Evolutionary conservation across 2,113 vertebrate genomes (phyloP), one percentile per base, ranked within the genome.

Genomic region (Nettapus auritus): DNA sequence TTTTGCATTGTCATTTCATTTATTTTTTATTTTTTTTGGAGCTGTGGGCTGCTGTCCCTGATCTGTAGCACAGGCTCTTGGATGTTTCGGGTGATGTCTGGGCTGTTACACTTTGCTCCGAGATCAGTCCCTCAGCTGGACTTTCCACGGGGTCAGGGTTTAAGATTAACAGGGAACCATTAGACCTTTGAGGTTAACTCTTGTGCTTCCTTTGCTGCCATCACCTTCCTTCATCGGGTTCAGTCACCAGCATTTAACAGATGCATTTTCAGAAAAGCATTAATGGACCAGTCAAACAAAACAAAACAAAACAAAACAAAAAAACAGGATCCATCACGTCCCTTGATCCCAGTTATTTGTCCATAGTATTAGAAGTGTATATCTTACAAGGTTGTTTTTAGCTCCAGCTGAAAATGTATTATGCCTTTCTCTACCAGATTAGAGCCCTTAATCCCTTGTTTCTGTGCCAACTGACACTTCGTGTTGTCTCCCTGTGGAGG

Each of bases 361-460:
- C 38, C 42, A 0, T 17, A 36, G 59, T 0, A 0, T 50, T 71
- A 29, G 33, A 60, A 70, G 25, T 13, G 17, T 44, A 12, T 52
- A 25, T 73, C 28, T 20, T 23, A 28, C 26, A 20, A 12, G 23
- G 17, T 38, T n/a, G 23, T 14, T 38, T 87, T 40, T 28, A 55
- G 68, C 21, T 63, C 53, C 59, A 77, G 25, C 21, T 29, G 52
- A 2, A 21, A 10, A 8, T 29, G 67, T 66, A 26, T 40, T 56
- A 55, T 34, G 21, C 21, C 14, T 50, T 80, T 60, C 38, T 48
- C 19, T 36, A 26, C 82, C 34, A 23, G 68, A 14, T 2, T 53
- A 64, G 42, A 79, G 36, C 22, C 36, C 38, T 40, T 36, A 50
- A 40, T 36, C 44, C 56, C n/a, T 29, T 48, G 22, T 59, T 64